Base-by-base conservation (phyloP, 2,888 invertebrate species). In the Tillus elongatus region DNA sequence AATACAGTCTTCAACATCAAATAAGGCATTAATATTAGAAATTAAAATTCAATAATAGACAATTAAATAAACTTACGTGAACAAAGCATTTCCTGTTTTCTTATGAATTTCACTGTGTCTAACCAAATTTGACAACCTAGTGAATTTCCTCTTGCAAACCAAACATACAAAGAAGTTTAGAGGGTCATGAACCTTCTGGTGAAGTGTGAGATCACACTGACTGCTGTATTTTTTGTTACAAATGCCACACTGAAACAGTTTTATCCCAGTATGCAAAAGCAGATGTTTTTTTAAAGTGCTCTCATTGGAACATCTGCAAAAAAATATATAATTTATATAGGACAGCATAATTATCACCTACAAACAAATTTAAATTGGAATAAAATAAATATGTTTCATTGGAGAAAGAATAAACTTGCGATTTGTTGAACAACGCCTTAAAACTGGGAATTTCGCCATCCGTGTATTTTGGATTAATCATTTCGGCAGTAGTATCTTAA, bases 251-350 rank as follows among this genome's bases (percentile, higher is more conserved):
- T 36, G 27, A 29, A 45, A 54, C 4, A 50, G 45, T 31, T 51
- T 47, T 10, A 9, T 24, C 2, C 45, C 44, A 39, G 66, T 55
- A 44, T 69, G 69, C 3, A 63, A 64, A 28, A 65, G 56, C 50
- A 66, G 57, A 48, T 69, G 69, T 46, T 64, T 68, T 19, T 58
- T 58, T 30, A 68, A 51, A 35, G 58, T 61, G 4, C 60, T 53
- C 46, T 65, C 63, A 35, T 66, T 68, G 24, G 64, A 52, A 45
- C 68, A 69, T 8, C 64, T n/a, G n/a, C n/a, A n/a, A n/a, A n/a
- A n/a, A n/a, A n/a, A n/a, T n/a, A n/a, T n/a, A n/a, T n/a, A n/a
- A n/a, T n/a, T n/a, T n/a, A n/a, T n/a, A n/a, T n/a, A n/a, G n/a
- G n/a, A n/a, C n/a, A n/a, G n/a, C n/a, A n/a, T n/a, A n/a, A n/a